A percentile compares a stretch with the other conserved stretches of the same genome.
Evolutionary conservation across 2,113 vertebrate genomes (phyloP).

Genomic region (Helogale parvula): DNA sequence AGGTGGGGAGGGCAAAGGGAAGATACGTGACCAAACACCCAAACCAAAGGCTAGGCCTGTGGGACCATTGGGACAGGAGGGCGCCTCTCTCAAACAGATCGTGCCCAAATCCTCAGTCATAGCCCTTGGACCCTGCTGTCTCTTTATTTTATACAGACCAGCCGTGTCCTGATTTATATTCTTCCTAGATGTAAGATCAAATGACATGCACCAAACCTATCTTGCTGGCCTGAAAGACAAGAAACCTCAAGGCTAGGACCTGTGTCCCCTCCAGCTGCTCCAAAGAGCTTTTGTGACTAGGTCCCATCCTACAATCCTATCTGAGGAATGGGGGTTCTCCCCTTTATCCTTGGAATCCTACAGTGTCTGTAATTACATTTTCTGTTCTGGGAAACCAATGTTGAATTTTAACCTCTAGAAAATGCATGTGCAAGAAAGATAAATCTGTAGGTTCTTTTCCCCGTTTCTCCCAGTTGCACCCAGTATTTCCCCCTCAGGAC

Average conservation of each 20-base stretch:
- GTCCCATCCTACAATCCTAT: neutral
- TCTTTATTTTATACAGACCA: neutral
- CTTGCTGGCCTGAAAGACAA: neutral
- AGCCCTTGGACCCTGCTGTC: too few relatives aligned
- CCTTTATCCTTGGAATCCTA: neutral
- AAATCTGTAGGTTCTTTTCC: neutral
- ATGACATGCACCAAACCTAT: too few relatives aligned
- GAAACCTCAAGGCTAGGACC: neutral
- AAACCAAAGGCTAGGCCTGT: neutral
- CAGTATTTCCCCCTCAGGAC: neutral
- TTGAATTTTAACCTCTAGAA: constrained; percentile 27
- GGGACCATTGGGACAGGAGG: neutral
- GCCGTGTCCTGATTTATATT: neutral
- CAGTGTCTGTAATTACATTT: neutral
- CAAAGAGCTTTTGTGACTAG: neutral
- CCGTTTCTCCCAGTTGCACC: neutral
- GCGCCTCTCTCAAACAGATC: neutral
- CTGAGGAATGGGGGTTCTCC: neutral
- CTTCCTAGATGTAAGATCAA: neutral
- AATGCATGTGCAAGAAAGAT: neutral
- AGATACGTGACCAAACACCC: neutral
- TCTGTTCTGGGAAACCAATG: constrained; percentile 37
- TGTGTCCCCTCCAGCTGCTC: neutral
- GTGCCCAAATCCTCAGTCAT: neutral
- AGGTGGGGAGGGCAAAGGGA: neutral